Evolutionary conservation across 2,888 invertebrate species (phyloP).

Genomic region (Branchipolynoe longqiensis): DNA sequence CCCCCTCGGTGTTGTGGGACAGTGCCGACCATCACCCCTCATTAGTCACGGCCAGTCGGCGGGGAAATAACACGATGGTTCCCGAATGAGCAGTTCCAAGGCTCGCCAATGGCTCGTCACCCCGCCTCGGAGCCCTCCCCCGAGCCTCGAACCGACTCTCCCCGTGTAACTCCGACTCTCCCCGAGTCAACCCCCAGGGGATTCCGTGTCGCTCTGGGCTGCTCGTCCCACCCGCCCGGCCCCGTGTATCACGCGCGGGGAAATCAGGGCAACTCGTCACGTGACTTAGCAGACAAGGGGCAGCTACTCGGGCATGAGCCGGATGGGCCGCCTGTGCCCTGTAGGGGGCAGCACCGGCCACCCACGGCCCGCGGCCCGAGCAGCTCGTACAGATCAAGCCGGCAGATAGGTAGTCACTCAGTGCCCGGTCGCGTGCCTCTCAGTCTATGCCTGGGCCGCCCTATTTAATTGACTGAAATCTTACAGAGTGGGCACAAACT

Average conservation of each 20-base stretch:
- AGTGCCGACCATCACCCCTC: not conserved
- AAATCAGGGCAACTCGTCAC: slow-evolving; percentile 29
- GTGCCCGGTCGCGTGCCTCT: not conserved
- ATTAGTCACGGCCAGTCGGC: not conserved
- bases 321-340: not conserved
- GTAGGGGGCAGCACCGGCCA: not conserved
- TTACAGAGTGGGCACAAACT: too few species aligned
- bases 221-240: slow-evolving; percentile 6
- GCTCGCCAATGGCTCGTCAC: not conserved
- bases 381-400: not conserved
- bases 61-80: not conserved
- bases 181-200: not conserved
- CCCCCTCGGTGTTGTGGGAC: not conserved
- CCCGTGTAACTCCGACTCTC: not conserved
- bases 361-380: slow-evolving; percentile 1
- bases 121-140: not conserved
- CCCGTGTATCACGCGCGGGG: too few species aligned
- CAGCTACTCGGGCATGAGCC: slow-evolving; percentile 15
- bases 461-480: too few species aligned
- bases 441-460: too few species aligned
- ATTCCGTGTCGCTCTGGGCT: not conserved
- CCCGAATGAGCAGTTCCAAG: not conserved
- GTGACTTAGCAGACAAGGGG: slow-evolving; percentile 1
- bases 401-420: not conserved
- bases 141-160: not conserved